Evolutionary conservation across 2,113 vertebrate species (phyloP).

Genomic region (Tauraco erythrolophus): DNA sequence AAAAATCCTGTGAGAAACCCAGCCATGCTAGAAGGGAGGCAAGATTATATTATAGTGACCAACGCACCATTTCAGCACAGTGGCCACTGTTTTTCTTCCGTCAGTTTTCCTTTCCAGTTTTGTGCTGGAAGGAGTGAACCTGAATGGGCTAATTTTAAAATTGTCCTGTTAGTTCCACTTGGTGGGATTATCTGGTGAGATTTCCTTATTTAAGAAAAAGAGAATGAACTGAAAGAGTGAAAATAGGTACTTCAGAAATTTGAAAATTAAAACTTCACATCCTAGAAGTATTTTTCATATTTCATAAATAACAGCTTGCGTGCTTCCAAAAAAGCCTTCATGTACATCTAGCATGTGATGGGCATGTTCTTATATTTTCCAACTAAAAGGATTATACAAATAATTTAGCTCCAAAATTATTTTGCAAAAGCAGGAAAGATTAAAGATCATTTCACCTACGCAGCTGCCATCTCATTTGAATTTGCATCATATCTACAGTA

Average conservation of each 20-base stretch:
- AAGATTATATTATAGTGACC: neutral
- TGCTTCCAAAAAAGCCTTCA: neutral
- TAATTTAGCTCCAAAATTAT: conserved; percentile 41
- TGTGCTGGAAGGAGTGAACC: neutral
- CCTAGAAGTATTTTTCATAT: neutral
- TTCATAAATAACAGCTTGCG: neutral
- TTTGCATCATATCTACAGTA: conserved; percentile 46
- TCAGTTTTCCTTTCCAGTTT: neutral
- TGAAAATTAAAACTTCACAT: neutral
- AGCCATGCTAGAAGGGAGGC: neutral
- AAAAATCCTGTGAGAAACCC: neutral
- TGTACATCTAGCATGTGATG: neutral
- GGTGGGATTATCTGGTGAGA: neutral
- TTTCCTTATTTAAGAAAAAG: neutral
- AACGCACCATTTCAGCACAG: neutral
- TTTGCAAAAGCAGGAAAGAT: conserved; percentile 49
- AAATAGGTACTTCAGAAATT: neutral
- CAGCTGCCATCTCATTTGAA: conserved; percentile 37
- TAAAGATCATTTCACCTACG: conserved; percentile 58
- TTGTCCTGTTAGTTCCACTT: neutral
- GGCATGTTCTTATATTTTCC: neutral
- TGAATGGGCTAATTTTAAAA: neutral
- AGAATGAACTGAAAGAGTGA: neutral
- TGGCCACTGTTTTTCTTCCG: accelerated
- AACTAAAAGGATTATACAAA: conserved; percentile 30